A percentile compares a stretch with the other conserved stretches of the same genome.
Conservation (phyloP, 1,140 invertebrate genomes). For the Eueides isabella region DNA sequence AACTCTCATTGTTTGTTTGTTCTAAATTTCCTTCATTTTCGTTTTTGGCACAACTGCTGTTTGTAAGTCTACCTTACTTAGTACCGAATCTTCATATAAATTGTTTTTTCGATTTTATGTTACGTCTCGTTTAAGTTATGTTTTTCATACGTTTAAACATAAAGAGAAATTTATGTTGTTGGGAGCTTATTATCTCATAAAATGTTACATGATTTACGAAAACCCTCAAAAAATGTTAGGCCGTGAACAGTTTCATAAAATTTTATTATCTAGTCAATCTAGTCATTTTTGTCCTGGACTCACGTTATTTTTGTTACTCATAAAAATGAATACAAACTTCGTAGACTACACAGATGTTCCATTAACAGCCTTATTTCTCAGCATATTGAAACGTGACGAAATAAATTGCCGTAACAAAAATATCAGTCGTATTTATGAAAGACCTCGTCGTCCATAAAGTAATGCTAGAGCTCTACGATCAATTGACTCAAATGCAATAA, state of each 20-base stretch:
- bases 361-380: constrained; percentile 28
- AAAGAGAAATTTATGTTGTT: background rate
- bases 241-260: constrained; percentile 18
- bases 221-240: background rate
- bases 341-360: constrained; percentile 23
- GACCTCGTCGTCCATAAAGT: constrained; percentile 36
- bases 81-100: constrained; percentile 39
- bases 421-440: constrained; percentile 31
- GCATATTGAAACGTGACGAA: constrained; percentile 30
- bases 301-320: constrained; percentile 28
- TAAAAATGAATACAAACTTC: constrained; percentile 20
- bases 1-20: constrained; percentile 58
- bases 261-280: constrained; percentile 24
- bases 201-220: background rate
- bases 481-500: constrained; percentile 41
- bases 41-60: constrained; percentile 46
- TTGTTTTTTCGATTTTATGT: constrained; percentile 36
- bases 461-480: constrained; percentile 37
- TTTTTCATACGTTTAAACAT: background rate
- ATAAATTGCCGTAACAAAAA: constrained; percentile 27
- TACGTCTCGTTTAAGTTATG: background rate
- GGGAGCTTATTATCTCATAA: background rate
- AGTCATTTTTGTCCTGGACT: background rate
- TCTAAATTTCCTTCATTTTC: constrained; percentile 47
- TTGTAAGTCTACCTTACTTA: constrained; percentile 38